phyloP scores from a whole-genome alignment of 2,113 vertebrate genomes.

The Pteruthius melanotis region DNA sequence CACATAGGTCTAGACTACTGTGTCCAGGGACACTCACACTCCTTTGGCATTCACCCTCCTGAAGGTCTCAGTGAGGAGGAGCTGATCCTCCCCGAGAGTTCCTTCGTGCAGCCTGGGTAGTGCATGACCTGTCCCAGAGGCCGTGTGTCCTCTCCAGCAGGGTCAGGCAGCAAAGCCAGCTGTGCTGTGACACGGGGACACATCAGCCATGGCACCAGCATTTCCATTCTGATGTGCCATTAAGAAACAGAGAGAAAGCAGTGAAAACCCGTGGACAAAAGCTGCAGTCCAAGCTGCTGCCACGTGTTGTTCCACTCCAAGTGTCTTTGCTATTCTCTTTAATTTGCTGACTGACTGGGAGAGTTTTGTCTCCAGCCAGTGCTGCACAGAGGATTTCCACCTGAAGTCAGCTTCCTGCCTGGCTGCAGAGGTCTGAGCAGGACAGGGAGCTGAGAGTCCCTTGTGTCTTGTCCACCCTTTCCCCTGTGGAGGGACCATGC shows the following conservation, averaged over 20 bases:
- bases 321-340: neutral
- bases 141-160: neutral
- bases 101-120: neutral
- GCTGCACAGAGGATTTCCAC: neutral
- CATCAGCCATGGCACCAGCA: neutral
- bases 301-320: neutral
- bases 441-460: neutral
- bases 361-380: neutral
- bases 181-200: neutral
- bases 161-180: neutral
- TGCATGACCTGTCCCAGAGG: neutral
- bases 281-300: neutral
- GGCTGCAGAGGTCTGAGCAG: neutral
- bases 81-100: neutral
- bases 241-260: neutral
- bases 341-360: neutral
- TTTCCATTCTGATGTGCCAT: neutral
- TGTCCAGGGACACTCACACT: neutral
- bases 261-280: neutral
- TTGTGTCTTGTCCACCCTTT: neutral
- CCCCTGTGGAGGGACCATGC: neutral
- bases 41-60: neutral
- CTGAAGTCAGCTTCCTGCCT: neutral
- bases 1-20: neutral
- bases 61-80: neutral